phyloP scores from a whole-genome alignment of 2,888 invertebrate species.

The Artemia sinica region DNA sequence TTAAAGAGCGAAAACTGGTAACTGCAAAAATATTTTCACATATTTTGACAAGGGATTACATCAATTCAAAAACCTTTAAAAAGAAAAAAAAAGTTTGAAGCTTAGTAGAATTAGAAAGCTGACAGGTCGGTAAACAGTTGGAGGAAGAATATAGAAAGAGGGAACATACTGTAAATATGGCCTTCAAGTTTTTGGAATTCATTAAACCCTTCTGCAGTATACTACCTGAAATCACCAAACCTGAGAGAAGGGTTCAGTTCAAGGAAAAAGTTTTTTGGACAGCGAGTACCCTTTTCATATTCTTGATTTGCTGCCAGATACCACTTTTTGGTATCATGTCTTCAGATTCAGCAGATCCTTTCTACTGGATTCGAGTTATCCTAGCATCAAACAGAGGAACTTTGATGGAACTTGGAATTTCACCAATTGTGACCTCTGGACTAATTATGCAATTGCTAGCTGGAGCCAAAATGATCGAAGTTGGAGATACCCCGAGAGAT shows the following conservation, averaged over 20 bases:
- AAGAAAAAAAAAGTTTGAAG: too few relatives aligned
- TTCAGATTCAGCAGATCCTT: constrained; percentile 98
- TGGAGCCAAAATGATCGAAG: constrained; percentile 98
- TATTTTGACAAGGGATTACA: too few relatives aligned
- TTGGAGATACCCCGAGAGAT: constrained; percentile 98
- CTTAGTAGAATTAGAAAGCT: too few relatives aligned
- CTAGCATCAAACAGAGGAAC: constrained; percentile 98
- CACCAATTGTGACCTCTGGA: constrained; percentile 97
- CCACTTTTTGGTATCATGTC: constrained; percentile 99
- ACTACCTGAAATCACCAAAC: constrained; percentile 98
- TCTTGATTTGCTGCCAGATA: constrained; percentile 99
- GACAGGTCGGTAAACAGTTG: too few relatives aligned
- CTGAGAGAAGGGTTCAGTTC: constrained; percentile 98
- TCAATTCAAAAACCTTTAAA: too few relatives aligned
- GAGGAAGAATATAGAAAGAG: too few relatives aligned
- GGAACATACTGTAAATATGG: too few relatives aligned
- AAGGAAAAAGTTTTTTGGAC: constrained; percentile 99
- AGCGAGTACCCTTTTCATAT: constrained; percentile 97
- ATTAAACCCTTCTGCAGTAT: constrained; percentile 99
- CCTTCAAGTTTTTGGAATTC: constrained; percentile 92
- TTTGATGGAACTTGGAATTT: constrained; percentile 97
- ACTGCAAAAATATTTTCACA: too few relatives aligned
- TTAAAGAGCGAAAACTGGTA: too few relatives aligned
- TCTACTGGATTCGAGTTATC: constrained; percentile 99
- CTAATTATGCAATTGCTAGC: constrained; percentile 97